Evolutionary conservation across 2,113 vertebrate species (phyloP), one percentile per base, ranked within the genome.

Genomic region (Calcarius ornatus): DNA sequence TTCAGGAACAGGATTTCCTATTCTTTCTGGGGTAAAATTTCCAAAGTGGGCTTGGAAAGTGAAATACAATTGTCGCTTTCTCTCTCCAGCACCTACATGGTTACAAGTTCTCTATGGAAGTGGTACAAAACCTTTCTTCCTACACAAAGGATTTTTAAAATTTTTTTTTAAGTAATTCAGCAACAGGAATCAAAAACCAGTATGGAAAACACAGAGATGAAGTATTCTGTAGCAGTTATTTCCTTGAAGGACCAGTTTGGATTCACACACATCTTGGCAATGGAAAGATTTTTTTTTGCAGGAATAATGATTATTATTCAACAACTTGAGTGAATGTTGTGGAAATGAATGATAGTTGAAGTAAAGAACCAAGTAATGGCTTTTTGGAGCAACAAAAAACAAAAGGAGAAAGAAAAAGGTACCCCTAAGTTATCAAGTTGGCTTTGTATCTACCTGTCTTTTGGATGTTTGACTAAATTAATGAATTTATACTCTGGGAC

Each of bases 1-100:
- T 92, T 88, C 68, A 92, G 69, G 76, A 94, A 66, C 38, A 80
- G 83, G 76, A 51, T 94, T 91, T 88, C 37, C 73, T 78, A 6
- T 66, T 56, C 19, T 72, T 92, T 77, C 68, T 83, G 76, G 16
- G 79, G 13, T 71, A 37, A 66, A 4, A 59, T 92, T 93, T 88
- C 64, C 57, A 61, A 90, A 90, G 23, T 56, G 45, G 38, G 10
- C 21, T 86, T 71, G 42, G 71, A 92, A 71, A 71, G 42, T 48
- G 86, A 56, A 65, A 86, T 56, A 10, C 3, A 40, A 11, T 40
- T 15, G 9, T 24, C 9, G 11, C 28, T 40, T 54, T 40, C 48
- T 53, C 47, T 80, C 40, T 85, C 12, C 37, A 80, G 38, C 60
- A 30, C 20, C n/a, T 76, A 40, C 22, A 9, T 16, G 22, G 30